Conservation (phyloP, 2,888 invertebrate species). For the Macrostomum cliftonense region DNA sequence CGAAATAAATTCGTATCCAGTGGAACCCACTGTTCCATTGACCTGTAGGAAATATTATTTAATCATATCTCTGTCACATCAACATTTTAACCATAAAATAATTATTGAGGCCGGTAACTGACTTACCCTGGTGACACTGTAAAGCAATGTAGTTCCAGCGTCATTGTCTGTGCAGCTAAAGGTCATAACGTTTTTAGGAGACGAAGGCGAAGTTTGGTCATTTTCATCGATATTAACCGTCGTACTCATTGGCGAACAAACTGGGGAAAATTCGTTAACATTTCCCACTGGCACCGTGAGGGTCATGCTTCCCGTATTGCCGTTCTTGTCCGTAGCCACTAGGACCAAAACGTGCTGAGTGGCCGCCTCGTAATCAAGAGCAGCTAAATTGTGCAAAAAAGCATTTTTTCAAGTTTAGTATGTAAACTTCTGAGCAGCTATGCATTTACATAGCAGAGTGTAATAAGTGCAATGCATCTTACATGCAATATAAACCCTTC, state of each 20-base stretch:
- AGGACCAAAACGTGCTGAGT: neutral
- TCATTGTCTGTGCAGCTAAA: neutral
- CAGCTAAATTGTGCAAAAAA: neutral
- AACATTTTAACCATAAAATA: too few species aligned
- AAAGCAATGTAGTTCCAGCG: neutral
- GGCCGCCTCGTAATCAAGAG: constrained; percentile 2
- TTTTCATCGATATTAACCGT: neutral
- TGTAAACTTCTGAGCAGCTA: too few species aligned
- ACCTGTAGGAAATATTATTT: too few species aligned
- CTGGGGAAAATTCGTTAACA: neutral
- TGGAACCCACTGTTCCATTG: neutral
- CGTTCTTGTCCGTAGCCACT: neutral
- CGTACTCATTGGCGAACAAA: neutral
- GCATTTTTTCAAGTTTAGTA: too few species aligned
- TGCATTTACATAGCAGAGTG: too few species aligned
- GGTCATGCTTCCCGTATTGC: neutral
- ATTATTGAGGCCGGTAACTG: too few species aligned
- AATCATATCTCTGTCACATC: too few species aligned
- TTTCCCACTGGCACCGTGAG: neutral
- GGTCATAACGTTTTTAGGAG: neutral
- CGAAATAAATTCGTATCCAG: neutral
- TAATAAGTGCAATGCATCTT: too few species aligned
- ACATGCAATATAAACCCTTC: too few species aligned
- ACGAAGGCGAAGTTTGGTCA: neutral
- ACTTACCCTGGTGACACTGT: neutral